Conservation (phyloP, 2,113 vertebrate genomes). For the Athene noctua region DNA sequence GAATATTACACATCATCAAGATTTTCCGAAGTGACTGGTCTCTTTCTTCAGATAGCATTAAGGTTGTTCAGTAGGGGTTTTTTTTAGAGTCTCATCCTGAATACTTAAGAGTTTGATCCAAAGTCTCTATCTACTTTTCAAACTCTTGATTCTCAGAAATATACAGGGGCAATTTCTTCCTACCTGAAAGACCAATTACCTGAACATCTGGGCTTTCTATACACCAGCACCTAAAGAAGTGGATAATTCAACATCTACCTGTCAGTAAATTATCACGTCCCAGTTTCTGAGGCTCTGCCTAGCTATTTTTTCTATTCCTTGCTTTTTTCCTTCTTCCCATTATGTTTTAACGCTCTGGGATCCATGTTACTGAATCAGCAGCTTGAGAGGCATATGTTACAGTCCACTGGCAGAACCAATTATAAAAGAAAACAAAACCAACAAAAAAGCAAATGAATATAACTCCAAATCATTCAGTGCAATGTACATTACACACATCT, state of each 20-base stretch:
- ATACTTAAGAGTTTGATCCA: not conserved
- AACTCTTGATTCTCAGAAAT: not conserved
- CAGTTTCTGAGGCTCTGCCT: not conserved
- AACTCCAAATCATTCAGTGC: conserved; percentile 36
- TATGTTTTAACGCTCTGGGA: conserved; percentile 29
- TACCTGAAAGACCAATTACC: not conserved
- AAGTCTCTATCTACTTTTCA: not conserved
- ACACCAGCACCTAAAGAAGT: not conserved
- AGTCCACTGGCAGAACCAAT: conserved; percentile 33
- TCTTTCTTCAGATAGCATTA: not conserved
- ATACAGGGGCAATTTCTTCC: not conserved
- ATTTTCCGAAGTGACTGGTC: not conserved
- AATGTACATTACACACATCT: conserved; percentile 17
- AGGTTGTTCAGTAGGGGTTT: not conserved
- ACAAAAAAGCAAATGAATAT: not conserved
- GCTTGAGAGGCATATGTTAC: conserved; percentile 36
- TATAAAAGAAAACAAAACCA: conserved; percentile 18
- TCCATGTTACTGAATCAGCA: conserved; percentile 21
- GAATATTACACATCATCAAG: not conserved
- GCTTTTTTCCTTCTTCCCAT: not conserved
- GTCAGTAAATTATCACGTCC: not conserved
- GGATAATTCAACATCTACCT: not conserved
- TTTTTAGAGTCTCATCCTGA: not conserved
- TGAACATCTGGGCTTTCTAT: not conserved
- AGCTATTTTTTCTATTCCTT: not conserved